Percentiles rank a stretch among this genome's conserved stretches.
These are phyloP conservation scores for Salvelinus namaycush DNA, from an alignment of 2,113 vertebrate genomes.

Conservation along the genomic window DNA sequence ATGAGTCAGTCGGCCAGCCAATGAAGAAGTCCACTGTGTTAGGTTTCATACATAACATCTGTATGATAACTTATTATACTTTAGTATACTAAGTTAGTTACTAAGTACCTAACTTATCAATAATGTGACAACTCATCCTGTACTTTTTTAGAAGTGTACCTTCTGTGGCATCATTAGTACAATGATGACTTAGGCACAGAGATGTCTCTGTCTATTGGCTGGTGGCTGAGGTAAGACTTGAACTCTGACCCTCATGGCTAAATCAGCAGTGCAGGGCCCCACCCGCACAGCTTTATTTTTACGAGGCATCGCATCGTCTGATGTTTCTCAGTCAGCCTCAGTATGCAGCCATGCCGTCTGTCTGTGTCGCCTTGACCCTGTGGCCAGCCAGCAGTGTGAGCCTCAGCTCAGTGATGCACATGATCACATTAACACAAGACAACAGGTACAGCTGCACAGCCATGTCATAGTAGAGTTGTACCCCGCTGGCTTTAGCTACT, in stretches of 20 bases:
- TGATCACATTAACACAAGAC: slow-evolving; percentile 5
- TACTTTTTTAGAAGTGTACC: too few relatives aligned
- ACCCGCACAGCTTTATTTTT: background rate
- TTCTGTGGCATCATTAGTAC: background rate
- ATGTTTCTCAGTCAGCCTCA: slow-evolving; percentile 18
- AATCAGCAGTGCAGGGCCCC: slow-evolving; percentile 10
- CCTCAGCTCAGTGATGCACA: background rate
- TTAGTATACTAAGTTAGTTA: too few relatives aligned
- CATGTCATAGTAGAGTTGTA: background rate
- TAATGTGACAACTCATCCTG: too few relatives aligned
- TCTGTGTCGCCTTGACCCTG: slow-evolving; percentile 7
- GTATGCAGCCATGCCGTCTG: slow-evolving; percentile 1
- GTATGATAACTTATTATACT: too few relatives aligned
- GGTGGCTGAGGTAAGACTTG: slow-evolving; percentile 4
- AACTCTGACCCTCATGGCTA: slow-evolving; percentile 5
- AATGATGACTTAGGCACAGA: background rate
- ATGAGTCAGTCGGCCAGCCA: background rate
- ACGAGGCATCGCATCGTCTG: slow-evolving; percentile 1
- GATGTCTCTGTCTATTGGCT: background rate
- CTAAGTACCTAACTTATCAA: too few relatives aligned
- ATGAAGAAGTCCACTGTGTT: background rate
- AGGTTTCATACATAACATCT: too few relatives aligned
- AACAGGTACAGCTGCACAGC: background rate
- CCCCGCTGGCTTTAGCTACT: background rate
- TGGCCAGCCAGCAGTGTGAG: slow-evolving; percentile 2